Percentiles rank a stretch among this genome's conserved stretches.
phyloP scores from a whole-genome alignment of 2,113 vertebrate genomes.

The Todiramphus saurophagus region DNA sequence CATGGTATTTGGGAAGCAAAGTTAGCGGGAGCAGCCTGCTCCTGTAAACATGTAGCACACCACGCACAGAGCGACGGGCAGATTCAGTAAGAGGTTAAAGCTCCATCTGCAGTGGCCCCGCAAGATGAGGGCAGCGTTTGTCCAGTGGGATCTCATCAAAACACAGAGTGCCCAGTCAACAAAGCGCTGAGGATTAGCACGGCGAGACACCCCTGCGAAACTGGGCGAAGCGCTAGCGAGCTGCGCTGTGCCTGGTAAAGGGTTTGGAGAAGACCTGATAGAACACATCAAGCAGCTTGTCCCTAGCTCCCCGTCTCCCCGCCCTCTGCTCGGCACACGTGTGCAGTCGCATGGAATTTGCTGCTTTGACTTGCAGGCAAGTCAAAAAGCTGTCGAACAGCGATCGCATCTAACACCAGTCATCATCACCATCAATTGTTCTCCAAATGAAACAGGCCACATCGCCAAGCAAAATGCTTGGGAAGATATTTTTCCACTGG shows the following conservation, averaged over 20 bases:
- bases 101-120: not conserved
- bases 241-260: not conserved
- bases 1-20: not conserved
- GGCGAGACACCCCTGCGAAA: not conserved
- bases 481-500: conserved; percentile 81
- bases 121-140: not conserved
- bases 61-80: not conserved
- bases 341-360: not conserved
- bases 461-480: conserved; percentile 73
- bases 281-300: not conserved
- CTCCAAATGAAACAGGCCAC: conserved; percentile 82
- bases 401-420: conserved; percentile 62
- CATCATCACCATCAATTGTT: conserved; percentile 76
- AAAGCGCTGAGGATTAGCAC: not conserved
- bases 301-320: not conserved
- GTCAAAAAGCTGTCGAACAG: conserved; percentile 34
- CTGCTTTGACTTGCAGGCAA: not conserved
- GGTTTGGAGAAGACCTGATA: not conserved
- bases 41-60: not conserved
- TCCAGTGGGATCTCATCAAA: not conserved
- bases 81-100: not conserved
- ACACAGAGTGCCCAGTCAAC: not conserved
- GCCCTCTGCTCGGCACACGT: not conserved
- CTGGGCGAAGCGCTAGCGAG: rapidly evolving
- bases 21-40: not conserved